phyloP scores from a whole-genome alignment of 2,888 invertebrate species.

The Drosophila peninsularis region DNA sequence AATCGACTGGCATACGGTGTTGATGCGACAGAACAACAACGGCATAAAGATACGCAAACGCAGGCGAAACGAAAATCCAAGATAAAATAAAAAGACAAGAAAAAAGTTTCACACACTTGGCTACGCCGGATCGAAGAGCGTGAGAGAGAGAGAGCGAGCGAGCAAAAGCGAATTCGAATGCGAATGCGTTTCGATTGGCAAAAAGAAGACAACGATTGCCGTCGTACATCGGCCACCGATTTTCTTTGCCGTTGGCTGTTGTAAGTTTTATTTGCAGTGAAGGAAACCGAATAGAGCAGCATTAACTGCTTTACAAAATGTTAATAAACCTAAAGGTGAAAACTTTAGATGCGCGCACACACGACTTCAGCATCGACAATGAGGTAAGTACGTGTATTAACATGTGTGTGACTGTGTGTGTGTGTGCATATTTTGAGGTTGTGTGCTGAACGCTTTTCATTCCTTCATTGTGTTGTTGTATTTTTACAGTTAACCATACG shows the following conservation, averaged over 20 bases:
- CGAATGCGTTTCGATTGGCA: conserved; percentile 51
- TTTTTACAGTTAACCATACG: conserved; percentile 90
- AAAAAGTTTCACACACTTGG: background rate
- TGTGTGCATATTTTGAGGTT: conserved; percentile 48
- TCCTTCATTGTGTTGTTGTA: background rate
- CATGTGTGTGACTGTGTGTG: background rate
- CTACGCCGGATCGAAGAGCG: conserved; percentile 27
- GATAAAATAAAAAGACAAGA: background rate
- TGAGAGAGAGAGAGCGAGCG: background rate
- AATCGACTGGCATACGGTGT: conserved; percentile 16
- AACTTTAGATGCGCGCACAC: conserved; percentile 94
- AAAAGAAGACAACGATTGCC: conserved; percentile 45
- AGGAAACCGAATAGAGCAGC: conserved; percentile 21
- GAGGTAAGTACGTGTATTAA: conserved; percentile 89
- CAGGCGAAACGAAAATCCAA: background rate
- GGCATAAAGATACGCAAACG: conserved; percentile 3
- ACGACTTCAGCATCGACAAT: conserved; percentile 92
- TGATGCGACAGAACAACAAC: conserved; percentile 5
- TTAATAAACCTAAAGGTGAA: conserved; percentile 93
- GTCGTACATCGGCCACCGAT: conserved; percentile 46
- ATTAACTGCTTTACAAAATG: conserved; percentile 70
- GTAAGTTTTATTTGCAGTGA: conserved; percentile 23
- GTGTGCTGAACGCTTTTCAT: conserved; percentile 37
- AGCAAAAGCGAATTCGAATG: conserved; percentile 13
- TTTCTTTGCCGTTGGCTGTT: conserved; percentile 44